Conservation (phyloP, 2,113 vertebrate genomes). For the Aegotheles bennettii region DNA sequence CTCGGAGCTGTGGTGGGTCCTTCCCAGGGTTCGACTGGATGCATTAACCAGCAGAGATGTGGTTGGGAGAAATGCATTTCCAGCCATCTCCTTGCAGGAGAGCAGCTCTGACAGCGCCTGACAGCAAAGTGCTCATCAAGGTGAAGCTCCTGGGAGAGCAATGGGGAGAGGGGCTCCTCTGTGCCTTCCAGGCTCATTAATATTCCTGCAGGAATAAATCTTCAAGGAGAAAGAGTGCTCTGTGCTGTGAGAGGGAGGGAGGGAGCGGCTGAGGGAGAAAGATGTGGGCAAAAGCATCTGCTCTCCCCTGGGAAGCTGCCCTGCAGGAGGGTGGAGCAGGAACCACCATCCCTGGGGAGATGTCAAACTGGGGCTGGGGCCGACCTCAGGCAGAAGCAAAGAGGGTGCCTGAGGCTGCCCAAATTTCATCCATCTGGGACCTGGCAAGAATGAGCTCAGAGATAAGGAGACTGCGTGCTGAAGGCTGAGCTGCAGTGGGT, state of each 20-base stretch:
- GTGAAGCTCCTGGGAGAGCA: not conserved
- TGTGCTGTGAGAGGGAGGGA: not conserved
- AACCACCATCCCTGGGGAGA: fast-evolving
- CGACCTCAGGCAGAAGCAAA: fast-evolving
- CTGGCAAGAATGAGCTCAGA: not conserved
- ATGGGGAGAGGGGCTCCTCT: not conserved
- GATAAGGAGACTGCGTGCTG: fast-evolving
- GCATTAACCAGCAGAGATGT: not conserved
- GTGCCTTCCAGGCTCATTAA: not conserved
- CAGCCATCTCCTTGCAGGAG: not conserved
- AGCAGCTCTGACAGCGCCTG: not conserved
- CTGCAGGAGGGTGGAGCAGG: not conserved
- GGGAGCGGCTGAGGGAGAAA: not conserved
- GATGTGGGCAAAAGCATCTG: not conserved
- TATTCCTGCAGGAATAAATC: not conserved
- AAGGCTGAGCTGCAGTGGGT: not conserved
- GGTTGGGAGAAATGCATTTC: not conserved
- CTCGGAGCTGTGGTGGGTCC: not conserved
- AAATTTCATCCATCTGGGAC: fast-evolving
- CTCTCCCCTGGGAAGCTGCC: not conserved
- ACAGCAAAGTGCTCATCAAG: not conserved
- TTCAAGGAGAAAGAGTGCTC: not conserved
- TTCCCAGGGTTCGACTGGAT: not conserved
- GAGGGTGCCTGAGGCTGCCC: fast-evolving
- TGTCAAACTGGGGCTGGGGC: fast-evolving